Conservation (phyloP, 92 coral and sea anemone species). For the Micromussa lordhowensis region DNA sequence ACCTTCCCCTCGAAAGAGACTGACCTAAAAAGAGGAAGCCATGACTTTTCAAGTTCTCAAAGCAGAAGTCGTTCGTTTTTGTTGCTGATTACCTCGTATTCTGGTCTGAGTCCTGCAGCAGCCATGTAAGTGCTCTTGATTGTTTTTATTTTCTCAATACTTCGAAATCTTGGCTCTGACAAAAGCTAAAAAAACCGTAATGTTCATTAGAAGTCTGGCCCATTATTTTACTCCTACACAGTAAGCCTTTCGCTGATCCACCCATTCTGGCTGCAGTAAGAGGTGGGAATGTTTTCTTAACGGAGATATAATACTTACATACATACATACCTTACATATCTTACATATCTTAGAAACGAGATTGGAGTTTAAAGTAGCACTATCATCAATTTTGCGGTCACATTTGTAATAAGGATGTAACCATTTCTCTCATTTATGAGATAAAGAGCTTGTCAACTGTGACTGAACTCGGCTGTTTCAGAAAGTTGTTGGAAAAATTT, state of each 20-base stretch:
- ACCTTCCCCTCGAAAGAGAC: not conserved
- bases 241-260: not conserved
- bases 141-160: constrained; percentile 94
- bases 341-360: not conserved
- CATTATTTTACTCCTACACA: not conserved
- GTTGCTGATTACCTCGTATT: constrained; percentile 68
- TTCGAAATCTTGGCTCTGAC: constrained; percentile 82
- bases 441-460: too few species aligned
- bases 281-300: too few species aligned
- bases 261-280: not conserved
- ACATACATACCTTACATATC: too few species aligned
- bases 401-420: not conserved
- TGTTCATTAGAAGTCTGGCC: not conserved
- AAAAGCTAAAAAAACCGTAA: constrained; percentile 65
- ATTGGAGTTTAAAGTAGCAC: not conserved
- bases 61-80: not conserved
- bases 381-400: not conserved
- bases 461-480: not conserved
- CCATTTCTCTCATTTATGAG: too few species aligned
- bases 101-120: constrained; percentile 88
- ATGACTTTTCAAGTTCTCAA: not conserved
- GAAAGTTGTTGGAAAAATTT: not conserved
- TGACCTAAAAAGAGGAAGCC: not conserved
- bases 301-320: not conserved
- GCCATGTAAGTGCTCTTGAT: constrained; percentile 98